These are phyloP conservation scores for Thysanoteuthis rhombus DNA, from an alignment of 2,888 invertebrate species.

Conservation along the genomic window DNA sequence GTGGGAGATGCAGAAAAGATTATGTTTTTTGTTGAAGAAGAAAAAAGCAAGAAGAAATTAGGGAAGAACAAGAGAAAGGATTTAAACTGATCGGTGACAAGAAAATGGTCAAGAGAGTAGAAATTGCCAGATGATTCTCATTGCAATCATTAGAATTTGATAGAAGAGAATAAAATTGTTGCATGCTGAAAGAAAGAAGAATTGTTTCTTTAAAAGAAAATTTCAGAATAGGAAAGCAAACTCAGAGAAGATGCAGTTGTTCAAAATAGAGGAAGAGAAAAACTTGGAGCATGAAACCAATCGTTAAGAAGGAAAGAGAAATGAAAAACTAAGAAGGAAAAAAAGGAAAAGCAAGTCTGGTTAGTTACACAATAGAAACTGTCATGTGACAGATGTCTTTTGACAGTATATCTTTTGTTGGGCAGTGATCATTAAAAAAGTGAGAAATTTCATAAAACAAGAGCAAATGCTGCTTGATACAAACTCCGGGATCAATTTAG, in stretches of 20 bases:
- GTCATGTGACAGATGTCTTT: too few species aligned
- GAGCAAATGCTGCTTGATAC: too few species aligned
- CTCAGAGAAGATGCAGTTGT: neutral
- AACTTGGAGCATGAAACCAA: too few species aligned
- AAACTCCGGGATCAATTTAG: too few species aligned
- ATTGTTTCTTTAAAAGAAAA: neutral
- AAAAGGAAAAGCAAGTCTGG: neutral
- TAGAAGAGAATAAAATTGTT: neutral
- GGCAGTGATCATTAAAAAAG: too few species aligned
- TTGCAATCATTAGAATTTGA: neutral
- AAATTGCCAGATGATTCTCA: neutral
- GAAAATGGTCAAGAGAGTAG: neutral
- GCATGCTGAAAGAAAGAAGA: neutral
- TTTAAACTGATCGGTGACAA: neutral
- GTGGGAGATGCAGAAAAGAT: neutral
- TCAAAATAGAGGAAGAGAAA: neutral
- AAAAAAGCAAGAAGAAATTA: neutral
- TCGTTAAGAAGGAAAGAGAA: neutral
- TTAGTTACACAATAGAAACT: too few species aligned
- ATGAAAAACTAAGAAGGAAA: neutral
- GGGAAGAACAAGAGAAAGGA: neutral
- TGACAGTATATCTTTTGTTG: too few species aligned
- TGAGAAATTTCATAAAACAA: too few species aligned
- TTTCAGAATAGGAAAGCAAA: neutral
- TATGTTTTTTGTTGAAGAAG: neutral